Evolutionary conservation across 2,888 invertebrate genomes (phyloP).

Genomic region (Gymnoscelis rufifasciata): DNA sequence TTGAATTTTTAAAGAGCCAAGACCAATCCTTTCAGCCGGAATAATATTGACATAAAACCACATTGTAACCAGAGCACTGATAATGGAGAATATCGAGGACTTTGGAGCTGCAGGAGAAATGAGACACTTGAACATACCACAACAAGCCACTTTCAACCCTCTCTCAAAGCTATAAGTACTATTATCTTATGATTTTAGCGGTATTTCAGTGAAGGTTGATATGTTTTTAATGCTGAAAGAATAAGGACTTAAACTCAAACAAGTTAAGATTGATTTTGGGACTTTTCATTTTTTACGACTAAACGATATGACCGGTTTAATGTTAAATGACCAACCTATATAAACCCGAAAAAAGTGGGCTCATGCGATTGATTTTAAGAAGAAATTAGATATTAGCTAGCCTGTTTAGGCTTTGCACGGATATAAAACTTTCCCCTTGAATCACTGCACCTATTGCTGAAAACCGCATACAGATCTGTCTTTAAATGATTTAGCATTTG

Average conservation of each 20-base stretch:
- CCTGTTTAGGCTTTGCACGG: no score
- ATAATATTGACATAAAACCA: conserved; percentile 23
- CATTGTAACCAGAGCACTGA: conserved; percentile 30
- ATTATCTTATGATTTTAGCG: not conserved
- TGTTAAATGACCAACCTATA: not conserved
- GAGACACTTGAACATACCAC: conserved; percentile 13
- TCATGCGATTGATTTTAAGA: no score
- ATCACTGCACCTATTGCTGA: no score
- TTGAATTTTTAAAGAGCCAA: no score
- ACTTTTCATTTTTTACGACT: no score
- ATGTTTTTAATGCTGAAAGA: not conserved
- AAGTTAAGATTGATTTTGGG: not conserved
- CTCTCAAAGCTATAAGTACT: not conserved
- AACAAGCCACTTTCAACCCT: conserved; percentile 1
- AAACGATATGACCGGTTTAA: not conserved
- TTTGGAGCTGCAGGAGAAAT: conserved; percentile 15
- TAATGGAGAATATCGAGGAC: conserved; percentile 28
- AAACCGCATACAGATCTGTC: no score
- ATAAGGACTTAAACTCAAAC: not conserved
- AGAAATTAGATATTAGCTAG: no score
- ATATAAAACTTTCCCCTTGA: no score
- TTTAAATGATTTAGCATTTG: no score
- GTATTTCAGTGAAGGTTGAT: not conserved
- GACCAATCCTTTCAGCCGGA: conserved; percentile 18
- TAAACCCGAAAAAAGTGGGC: no score